Evolutionary conservation across 2,888 invertebrate species (phyloP), one percentile per base, ranked within the genome.

Genomic region (Bhutanitis thaidina): DNA sequence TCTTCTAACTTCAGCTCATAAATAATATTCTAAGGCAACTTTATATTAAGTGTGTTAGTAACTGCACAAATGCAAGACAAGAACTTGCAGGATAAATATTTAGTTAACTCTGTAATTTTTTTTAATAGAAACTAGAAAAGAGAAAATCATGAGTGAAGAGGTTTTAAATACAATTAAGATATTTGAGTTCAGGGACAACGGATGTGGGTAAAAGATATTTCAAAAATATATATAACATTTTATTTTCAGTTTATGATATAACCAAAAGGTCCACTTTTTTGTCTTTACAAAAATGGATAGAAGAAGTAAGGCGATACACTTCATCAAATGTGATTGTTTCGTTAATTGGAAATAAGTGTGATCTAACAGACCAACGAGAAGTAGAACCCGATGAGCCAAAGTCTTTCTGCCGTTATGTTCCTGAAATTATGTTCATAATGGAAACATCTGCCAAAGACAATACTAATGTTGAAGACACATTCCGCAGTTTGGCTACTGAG

Each of bases 381-480:
- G 96, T 98, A 0, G 94, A 96, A 65, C 92, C 93, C 35, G 94
- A 94, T 59, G 97, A 97, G 78, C 97, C 96, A 0, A 94, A 96
- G 74, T 94, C 95, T 27, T 93, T 97, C 86, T 95, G 96, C 71
- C 93, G 95, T 67, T 95, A 94, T 78, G 93, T 96, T 69, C 95
- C 96, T 15, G 96, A 97, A 88, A 94, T 97, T 43, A 91, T 96
- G 76, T 94, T 94, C 77, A 94, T 96, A 30, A 91, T 96, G 89
- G 97, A 97, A 82, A 95, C 96, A 9, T 97, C 97, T 54, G 96
- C 97, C 56, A 97, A 97, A 84, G 96, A 95, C 67, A 97, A 97
- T 72, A 95, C 95, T 43, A 97, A 97, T 84, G 93, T 97, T 61
- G 97, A 97, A 77, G 95, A 95, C 64, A 95, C 96, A 57, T 97